Evolutionary conservation across 2,797 vertebrate genomes (phyloP), one percentile per base, ranked within the genome.

Genomic region (Lagocephalus sceleratus): DNA sequence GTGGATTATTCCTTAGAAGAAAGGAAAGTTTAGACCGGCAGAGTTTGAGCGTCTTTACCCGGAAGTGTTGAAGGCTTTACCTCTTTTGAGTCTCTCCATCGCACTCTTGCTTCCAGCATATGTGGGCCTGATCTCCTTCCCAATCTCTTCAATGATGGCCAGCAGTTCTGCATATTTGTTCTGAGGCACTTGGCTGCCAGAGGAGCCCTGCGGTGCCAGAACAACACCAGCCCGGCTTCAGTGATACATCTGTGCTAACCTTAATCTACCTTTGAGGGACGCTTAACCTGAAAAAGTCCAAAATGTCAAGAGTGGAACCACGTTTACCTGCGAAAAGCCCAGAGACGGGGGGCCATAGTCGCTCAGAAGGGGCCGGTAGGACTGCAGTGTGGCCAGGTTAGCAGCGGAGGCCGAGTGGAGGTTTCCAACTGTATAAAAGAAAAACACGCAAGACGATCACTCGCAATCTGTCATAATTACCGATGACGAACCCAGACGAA

Each of bases 21-120:
- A 29, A 49, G 1, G 17, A 58, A 20, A 49, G 54, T 48, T 62
- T 6, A 44, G 47, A 48, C 8, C 12, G 25, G 1, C 17, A 47
- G 23, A 42, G 17, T 2, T 7, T n/a, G 16, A 17, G 6, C n/a
- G 5, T 2, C 32, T 12, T 12, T 35, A 35, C 40, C 19, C 10
- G 42, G 32, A 35, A 35, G 11, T 35, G 12, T 8, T 35, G 20
- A 21, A 21, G 16, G 32, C 51, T 32, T 17, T 65, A 98, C 97
- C 97, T 91, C 97, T 91, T 84, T 99, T 99, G 76, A 99, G 92
- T 67, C 97, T 91, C 82, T 99, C 97, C 97, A 99, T 99, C 1
- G 97, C 97, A n/a, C 94, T 99, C 91, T 99, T 99, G 63, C 96
- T 99, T 51, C 97, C 97, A 0, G 97, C 97, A 0, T 99, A 99